Percentiles rank a stretch among this genome's conserved stretches.
Evolutionary conservation across 2,888 invertebrate genomes (phyloP).

Genomic region (Pharmacophagus antenor): DNA sequence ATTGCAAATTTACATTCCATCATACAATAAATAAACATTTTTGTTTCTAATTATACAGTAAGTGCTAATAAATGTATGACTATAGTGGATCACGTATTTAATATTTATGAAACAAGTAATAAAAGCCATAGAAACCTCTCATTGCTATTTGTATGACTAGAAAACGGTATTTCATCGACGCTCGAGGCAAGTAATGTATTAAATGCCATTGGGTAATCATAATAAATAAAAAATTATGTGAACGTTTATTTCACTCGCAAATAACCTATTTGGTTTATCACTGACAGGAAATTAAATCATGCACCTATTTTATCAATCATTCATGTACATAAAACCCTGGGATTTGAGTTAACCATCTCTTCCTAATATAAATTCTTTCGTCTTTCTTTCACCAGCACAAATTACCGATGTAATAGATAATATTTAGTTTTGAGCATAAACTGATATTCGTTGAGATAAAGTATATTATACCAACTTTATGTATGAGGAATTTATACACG

Average conservation of each 20-base stretch:
- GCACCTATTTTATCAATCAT: background rate
- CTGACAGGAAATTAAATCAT: background rate
- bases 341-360: background rate
- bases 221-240: background rate
- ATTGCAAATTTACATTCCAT: too few relatives aligned
- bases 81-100: background rate
- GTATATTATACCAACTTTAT: too few relatives aligned
- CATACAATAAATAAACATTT: background rate
- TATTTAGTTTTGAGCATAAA: background rate
- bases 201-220: background rate
- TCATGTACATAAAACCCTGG: background rate
- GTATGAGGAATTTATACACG: too few relatives aligned
- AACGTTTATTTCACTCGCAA: background rate
- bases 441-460: background rate
- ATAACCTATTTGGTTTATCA: background rate
- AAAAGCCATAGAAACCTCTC: slow-evolving; percentile 6
- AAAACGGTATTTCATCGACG: background rate
- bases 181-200: background rate
- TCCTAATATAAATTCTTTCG: too few relatives aligned
- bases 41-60: too few relatives aligned
- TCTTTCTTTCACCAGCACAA: background rate
- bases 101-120: slow-evolving; percentile 19
- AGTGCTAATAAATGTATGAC: background rate
- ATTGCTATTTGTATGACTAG: background rate
- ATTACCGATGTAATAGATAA: background rate